A percentile compares a stretch with the other conserved stretches of the same genome.
Conservation (phyloP, 2,888 invertebrate genomes). For the Sceliomorpha sp. region DNA sequence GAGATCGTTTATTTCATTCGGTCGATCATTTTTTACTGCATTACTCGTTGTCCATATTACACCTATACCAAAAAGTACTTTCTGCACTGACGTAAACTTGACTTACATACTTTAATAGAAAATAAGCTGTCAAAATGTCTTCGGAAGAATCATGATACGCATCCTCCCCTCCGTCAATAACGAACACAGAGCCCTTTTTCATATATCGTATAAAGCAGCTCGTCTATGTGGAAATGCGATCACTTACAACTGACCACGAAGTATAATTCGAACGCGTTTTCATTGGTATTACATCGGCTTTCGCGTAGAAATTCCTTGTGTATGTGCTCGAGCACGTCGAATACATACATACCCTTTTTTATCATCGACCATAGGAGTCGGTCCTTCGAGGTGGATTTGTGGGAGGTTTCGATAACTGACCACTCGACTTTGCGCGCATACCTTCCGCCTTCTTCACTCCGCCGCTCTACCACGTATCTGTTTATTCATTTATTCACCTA, state of each 20-base stretch:
- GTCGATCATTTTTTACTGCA: too few species aligned
- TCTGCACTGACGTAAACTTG: too few species aligned
- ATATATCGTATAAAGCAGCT: constrained; percentile 76
- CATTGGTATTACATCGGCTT: constrained; percentile 57
- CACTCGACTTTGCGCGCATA: constrained; percentile 69
- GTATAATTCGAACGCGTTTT: constrained; percentile 29
- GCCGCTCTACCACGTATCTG: constrained; percentile 25
- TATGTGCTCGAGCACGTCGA: constrained; percentile 65
- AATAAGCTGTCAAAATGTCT: too few species aligned
- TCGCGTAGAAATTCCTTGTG: constrained; percentile 56
- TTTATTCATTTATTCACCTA: constrained; percentile 29
- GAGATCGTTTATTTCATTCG: too few species aligned
- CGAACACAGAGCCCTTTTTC: constrained; percentile 71
- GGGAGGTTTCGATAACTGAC: constrained; percentile 76
- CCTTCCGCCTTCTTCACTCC: constrained; percentile 46
- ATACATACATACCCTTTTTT: constrained; percentile 35
- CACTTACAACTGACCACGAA: constrained; percentile 78
- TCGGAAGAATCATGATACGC: too few species aligned
- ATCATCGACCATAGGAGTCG: constrained; percentile 60
- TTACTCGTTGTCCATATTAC: too few species aligned
- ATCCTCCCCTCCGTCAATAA: constrained; percentile 57
- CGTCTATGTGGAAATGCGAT: constrained; percentile 80
- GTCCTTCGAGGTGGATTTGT: constrained; percentile 58
- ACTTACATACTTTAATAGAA: too few species aligned
- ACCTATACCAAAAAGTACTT: too few species aligned